Conservation (phyloP, 2,113 vertebrate genomes). For the Scomber scombrus region DNA sequence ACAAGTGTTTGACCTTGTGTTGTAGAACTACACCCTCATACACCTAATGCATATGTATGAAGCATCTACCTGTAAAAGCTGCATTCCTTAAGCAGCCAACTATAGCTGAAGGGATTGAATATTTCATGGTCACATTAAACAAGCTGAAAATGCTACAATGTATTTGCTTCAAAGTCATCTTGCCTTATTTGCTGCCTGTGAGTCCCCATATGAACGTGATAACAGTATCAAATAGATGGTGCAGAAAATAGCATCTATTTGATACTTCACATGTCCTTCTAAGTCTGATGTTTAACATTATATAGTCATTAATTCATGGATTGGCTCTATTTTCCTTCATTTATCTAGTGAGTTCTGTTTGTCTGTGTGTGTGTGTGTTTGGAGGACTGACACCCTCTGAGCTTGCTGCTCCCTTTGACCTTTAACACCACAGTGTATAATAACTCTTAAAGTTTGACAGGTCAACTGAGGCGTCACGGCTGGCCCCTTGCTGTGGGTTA, state of each 20-base stretch:
- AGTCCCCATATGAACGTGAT: neutral
- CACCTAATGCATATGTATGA: constrained; percentile 45
- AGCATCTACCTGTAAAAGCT: constrained; percentile 21
- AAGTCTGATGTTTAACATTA: neutral
- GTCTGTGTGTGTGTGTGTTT: constrained; percentile 58
- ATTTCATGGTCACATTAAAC: constrained; percentile 19
- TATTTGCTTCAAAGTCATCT: constrained; percentile 20
- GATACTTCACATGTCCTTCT: neutral
- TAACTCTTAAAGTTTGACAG: constrained; percentile 96
- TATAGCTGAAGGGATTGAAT: constrained; percentile 14
- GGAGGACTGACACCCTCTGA: constrained; percentile 72
- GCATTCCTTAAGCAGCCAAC: constrained; percentile 20
- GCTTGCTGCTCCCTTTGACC: constrained; percentile 77
- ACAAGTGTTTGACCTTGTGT: constrained; percentile 65
- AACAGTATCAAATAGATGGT: neutral
- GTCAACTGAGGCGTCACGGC: constrained; percentile 93
- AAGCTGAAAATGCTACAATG: neutral
- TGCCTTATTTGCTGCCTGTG: neutral
- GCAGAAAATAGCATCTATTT: neutral
- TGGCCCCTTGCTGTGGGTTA: constrained; percentile 92
- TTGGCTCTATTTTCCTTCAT: constrained; percentile 41
- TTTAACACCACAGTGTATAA: constrained; percentile 85
- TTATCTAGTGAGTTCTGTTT: constrained; percentile 35
- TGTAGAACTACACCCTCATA: constrained; percentile 49
- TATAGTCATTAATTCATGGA: constrained; percentile 20